Evolutionary conservation across 2,888 invertebrate species (phyloP).

Genomic region (Rhynchonema sp.): DNA sequence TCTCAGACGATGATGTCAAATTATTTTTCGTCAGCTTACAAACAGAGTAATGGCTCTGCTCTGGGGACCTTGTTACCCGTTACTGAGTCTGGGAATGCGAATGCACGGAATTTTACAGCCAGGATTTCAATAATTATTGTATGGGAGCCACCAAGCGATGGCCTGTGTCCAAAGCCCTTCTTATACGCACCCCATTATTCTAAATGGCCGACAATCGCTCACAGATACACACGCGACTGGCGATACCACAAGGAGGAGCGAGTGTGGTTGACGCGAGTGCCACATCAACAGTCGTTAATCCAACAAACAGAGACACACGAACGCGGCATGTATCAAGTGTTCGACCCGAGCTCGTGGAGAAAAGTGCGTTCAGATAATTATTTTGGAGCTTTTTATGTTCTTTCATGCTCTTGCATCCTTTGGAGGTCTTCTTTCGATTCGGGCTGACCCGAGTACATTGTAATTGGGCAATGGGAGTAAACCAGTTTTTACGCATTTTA

Average conservation of each 20-base stretch:
- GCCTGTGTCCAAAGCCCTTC: not conserved
- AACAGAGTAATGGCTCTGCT: too few relatives aligned
- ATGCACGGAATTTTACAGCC: not conserved
- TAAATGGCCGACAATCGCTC: constrained; percentile 1
- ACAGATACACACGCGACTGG: constrained; percentile 92
- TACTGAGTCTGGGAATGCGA: not conserved
- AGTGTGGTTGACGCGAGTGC: constrained; percentile 38
- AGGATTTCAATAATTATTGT: not conserved
- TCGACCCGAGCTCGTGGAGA: constrained; percentile 96
- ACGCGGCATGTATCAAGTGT: constrained; percentile 96
- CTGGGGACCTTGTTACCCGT: not conserved
- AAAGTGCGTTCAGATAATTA: constrained; percentile 43
- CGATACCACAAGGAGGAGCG: constrained; percentile 96
- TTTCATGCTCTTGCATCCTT: not conserved
- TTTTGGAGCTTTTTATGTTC: not conserved
- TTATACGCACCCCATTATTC: too few relatives aligned
- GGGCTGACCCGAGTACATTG: not conserved
- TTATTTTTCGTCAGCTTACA: not conserved
- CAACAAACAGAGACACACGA: constrained; percentile 91
- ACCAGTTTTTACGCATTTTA: too few relatives aligned
- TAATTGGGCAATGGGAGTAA: too few relatives aligned
- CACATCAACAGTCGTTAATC: constrained; percentile 47
- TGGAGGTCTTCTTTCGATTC: too few relatives aligned
- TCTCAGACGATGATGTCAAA: not conserved
- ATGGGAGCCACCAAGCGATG: not conserved